Evolutionary conservation across 1,140 invertebrate genomes (phyloP).

Genomic region (Teleopsis dalmanni): DNA sequence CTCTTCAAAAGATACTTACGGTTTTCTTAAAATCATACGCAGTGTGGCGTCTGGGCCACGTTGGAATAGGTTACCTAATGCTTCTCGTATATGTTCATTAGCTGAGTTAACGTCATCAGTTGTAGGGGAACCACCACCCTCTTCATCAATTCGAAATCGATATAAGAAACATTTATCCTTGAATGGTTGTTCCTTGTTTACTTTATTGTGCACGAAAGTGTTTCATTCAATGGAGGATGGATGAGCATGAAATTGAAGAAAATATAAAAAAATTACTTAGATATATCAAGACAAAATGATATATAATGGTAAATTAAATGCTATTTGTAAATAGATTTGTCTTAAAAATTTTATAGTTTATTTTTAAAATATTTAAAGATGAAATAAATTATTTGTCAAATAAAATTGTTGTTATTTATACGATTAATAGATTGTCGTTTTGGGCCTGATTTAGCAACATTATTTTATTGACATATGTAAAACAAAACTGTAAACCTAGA

Average conservation of each 20-base stretch:
- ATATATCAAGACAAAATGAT: background rate
- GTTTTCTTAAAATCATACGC: slow-evolving; percentile 72
- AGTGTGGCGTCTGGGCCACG: slow-evolving; percentile 69
- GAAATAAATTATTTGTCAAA: too few species aligned
- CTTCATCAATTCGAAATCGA: slow-evolving; percentile 69
- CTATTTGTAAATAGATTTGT: background rate
- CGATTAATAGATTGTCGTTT: too few species aligned
- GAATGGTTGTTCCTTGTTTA: slow-evolving; percentile 74
- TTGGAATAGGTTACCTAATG: slow-evolving; percentile 57
- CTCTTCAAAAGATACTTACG: slow-evolving; percentile 50
- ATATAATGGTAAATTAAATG: background rate
- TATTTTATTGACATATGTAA: too few species aligned
- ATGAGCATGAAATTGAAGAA: background rate
- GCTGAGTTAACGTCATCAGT: slow-evolving; percentile 54
- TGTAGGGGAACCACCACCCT: slow-evolving; percentile 47
- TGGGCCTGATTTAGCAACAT: too few species aligned
- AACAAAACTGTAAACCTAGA: too few species aligned
- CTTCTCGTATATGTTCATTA: slow-evolving; percentile 61
- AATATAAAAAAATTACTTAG: background rate
- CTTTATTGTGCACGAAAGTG: slow-evolving; percentile 36
- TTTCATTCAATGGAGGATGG: slow-evolving; percentile 14
- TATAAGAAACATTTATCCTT: slow-evolving; percentile 79
- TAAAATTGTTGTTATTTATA: too few species aligned
- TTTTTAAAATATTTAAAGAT: too few species aligned
- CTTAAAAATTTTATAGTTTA: too few species aligned